Base-by-base conservation (phyloP, 2,888 invertebrate genomes). In the Nomada ferruginata region DNA sequence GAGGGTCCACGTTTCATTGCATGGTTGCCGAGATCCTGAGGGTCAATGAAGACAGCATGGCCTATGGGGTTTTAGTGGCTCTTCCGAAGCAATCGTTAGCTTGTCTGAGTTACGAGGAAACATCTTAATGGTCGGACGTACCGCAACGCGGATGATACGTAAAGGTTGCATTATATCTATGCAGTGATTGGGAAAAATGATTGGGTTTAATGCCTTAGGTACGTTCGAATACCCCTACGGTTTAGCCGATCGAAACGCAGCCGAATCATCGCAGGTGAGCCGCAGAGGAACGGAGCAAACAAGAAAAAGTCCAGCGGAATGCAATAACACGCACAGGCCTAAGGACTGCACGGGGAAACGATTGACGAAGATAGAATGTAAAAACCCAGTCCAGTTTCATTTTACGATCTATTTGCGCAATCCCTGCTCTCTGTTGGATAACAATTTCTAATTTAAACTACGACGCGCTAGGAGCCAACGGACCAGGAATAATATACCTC, bases 41-140 rank as follows among this genome's bases (percentile, higher is more conserved):
- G 15, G 20, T 44, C 52, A 36, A 57, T 57, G 42, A 59, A 57
- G 53, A 59, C 9, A 15, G 57, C 57, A 23, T 50, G 53, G 26
- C 60, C 5, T 50, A 52, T 15, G 50, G 50, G 23, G 29, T 53
- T 57, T 78, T 52, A 63, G 20, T 15, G 18, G 3, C 57, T 18
- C 23, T 53, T 61, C 11, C 15, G 36, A 64, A 44, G 5, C 20
- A 57, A 60, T 57, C 77, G 42, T 59, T 70, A 64, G 44, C 9
- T 11, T 4, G 10, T 13, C 29, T 44, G 23, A 47, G 47, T 52
- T 69, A 76, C 15, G 59, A 44, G 47, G 23, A 63, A 61, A 55
- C 26, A 23, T 15, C 50, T 60, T 68, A 66, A 53, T 47, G 47
- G 18, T 44, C 44, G 29, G 50, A 47, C 23, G 50, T 60, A 61